Evolutionary conservation across 2,888 invertebrate species (phyloP).

Genomic region (Oscheius onirici): DNA sequence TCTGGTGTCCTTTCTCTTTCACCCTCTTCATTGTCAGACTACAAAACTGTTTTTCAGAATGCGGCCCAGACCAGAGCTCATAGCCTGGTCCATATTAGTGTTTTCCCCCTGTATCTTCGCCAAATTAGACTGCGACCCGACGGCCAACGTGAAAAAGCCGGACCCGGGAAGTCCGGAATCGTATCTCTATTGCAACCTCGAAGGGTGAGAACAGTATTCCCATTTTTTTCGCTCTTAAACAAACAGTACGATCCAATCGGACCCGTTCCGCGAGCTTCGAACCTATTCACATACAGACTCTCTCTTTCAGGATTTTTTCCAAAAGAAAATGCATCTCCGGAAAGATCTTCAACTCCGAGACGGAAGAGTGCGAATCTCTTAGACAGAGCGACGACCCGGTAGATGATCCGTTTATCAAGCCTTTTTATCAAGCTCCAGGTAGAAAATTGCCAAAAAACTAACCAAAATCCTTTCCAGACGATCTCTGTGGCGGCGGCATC

Average conservation of each 20-base stretch:
- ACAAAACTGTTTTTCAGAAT: background rate
- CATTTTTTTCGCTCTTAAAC: conserved; percentile 17
- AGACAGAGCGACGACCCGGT: conserved; percentile 45
- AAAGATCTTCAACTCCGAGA: conserved; percentile 61
- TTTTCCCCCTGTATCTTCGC: background rate
- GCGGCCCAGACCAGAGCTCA: conserved; percentile 12
- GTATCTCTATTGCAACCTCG: conserved; percentile 68
- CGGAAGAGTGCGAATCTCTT: conserved; percentile 57
- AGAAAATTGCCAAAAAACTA: background rate
- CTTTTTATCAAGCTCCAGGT: conserved; percentile 70
- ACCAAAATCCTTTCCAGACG: conserved; percentile 60
- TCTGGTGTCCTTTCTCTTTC: background rate
- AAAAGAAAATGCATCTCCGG: conserved; percentile 66
- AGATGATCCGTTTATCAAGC: conserved; percentile 62
- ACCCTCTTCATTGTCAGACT: background rate
- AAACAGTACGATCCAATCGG: background rate
- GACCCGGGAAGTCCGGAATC: conserved; percentile 61
- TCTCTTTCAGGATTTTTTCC: conserved; percentile 54
- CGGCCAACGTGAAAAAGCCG: conserved; percentile 57
- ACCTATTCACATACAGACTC: background rate
- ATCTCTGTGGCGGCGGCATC: conserved; percentile 67
- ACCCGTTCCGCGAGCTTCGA: background rate
- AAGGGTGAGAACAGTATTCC: conserved; percentile 56
- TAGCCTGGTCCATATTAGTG: background rate
- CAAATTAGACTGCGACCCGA: conserved; percentile 54